Conservation (phyloP, 2,113 vertebrate genomes). For the Sporophila hypoxantha region DNA sequence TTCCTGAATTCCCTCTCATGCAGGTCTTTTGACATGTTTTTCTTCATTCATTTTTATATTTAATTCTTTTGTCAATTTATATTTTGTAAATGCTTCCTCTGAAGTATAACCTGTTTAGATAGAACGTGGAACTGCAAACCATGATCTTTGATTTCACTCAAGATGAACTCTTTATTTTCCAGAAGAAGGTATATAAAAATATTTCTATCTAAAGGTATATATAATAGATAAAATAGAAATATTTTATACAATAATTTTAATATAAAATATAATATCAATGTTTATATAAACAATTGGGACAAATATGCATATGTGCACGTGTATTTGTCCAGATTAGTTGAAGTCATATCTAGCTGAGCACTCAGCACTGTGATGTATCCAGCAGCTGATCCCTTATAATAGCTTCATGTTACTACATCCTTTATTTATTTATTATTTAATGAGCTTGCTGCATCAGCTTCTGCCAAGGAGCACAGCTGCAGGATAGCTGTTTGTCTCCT, state of each 20-base stretch:
- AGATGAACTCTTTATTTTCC: not conserved
- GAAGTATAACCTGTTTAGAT: not conserved
- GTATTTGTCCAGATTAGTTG: not conserved
- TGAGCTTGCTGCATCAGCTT: not conserved
- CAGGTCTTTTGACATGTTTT: not conserved
- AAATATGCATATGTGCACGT: not conserved
- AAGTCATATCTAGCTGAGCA: not conserved
- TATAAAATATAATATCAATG: not conserved
- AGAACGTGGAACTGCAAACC: not conserved
- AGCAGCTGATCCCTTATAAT: slow-evolving; percentile 47
- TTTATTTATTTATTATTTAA: slow-evolving; percentile 57
- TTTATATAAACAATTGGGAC: not conserved
- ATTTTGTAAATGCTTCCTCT: not conserved
- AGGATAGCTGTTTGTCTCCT: not conserved
- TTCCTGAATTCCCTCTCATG: not conserved
- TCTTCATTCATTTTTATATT: not conserved
- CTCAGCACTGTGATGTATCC: not conserved
- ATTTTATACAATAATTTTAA: not conserved
- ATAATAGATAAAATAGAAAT: not conserved
- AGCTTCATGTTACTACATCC: slow-evolving; percentile 28
- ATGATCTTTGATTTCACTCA: not conserved
- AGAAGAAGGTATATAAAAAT: not conserved
- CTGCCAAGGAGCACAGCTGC: slow-evolving; percentile 36
- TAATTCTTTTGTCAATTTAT: not conserved
- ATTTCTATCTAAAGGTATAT: not conserved